Conservation (phyloP, 2,113 vertebrate genomes). For the Nycticryphes semicollaris region DNA sequence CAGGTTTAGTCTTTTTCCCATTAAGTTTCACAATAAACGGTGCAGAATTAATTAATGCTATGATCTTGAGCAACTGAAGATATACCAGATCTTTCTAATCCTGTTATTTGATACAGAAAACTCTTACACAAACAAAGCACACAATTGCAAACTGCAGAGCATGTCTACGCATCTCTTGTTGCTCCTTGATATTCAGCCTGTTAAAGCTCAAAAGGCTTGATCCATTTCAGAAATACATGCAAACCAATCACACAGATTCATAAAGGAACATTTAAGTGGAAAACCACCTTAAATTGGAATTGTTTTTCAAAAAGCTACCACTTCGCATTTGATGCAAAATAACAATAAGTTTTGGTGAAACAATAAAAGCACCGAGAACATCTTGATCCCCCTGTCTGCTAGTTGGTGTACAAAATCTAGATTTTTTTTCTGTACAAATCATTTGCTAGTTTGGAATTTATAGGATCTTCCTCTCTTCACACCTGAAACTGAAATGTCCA, state of each 20-base stretch:
- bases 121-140: not conserved
- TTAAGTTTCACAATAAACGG: not conserved
- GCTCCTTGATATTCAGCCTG: not conserved
- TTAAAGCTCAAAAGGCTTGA: not conserved
- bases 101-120: slow-evolving; percentile 3
- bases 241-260: not conserved
- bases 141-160: not conserved
- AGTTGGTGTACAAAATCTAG: not conserved
- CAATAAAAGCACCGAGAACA: not conserved
- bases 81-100: not conserved
- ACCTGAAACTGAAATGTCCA: not conserved
- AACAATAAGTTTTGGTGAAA: not conserved
- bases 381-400: not conserved
- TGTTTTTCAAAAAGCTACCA: not conserved
- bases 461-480: not conserved
- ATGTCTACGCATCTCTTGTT: not conserved
- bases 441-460: not conserved
- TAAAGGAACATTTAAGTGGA: not conserved
- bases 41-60: slow-evolving; percentile 13
- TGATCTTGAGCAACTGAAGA: not conserved
- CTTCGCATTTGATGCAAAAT: not conserved
- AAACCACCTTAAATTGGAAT: not conserved
- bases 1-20: not conserved
- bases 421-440: not conserved
- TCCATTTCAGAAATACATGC: not conserved